These are phyloP conservation scores for Brenthis daphne DNA, from an alignment of 2,888 invertebrate species.

Conservation along the genomic window DNA sequence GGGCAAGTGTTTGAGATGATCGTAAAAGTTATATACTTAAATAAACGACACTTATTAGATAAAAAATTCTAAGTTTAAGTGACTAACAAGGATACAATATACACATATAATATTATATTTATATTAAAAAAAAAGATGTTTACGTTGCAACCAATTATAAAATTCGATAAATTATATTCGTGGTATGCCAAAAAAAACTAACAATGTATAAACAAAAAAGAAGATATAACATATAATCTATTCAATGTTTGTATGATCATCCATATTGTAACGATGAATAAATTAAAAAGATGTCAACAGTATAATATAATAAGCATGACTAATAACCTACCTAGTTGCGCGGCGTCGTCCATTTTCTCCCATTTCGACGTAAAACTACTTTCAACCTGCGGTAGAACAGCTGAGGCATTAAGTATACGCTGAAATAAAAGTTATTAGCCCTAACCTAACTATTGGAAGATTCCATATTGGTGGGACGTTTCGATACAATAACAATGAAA, in stretches of 20 bases:
- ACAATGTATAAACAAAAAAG: no score
- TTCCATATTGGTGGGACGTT: slow-evolving; percentile 13
- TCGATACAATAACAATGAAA: slow-evolving; percentile 32
- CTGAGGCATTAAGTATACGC: slow-evolving; percentile 73
- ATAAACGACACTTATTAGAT: no score
- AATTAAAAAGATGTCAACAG: slow-evolving; percentile 23
- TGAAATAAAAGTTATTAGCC: slow-evolving; percentile 75
- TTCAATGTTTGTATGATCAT: slow-evolving; percentile 9
- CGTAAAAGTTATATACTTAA: not conserved
- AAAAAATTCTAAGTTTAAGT: not conserved
- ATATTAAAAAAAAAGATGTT: not conserved
- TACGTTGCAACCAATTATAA: no score
- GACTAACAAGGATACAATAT: not conserved
- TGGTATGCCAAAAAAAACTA: no score
- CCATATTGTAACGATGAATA: not conserved
- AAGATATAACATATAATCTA: not conserved
- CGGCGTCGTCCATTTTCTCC: slow-evolving; percentile 93
- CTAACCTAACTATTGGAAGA: slow-evolving; percentile 55
- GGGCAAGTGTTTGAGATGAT: not conserved
- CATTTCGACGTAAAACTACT: slow-evolving; percentile 86
- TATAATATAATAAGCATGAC: slow-evolving; percentile 30
- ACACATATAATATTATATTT: not conserved
- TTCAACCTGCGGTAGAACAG: slow-evolving; percentile 75
- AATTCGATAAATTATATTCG: no score
- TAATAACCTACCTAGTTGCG: slow-evolving; percentile 90